Evolutionary conservation across 1,140 invertebrate species (phyloP), one percentile per base, ranked within the genome.

Genomic region (Hylaeus anthracinus): DNA sequence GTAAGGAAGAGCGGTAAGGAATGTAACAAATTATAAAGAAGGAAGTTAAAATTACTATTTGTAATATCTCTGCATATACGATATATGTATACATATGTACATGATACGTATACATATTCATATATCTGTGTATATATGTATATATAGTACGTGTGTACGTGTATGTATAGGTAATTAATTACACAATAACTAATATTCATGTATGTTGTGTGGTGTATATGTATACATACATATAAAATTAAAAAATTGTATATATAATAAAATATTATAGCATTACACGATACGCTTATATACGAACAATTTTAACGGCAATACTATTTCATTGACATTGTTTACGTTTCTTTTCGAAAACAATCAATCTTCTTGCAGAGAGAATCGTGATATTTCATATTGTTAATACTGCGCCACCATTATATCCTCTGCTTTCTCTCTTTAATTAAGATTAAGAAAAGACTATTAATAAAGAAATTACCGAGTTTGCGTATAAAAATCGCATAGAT

Each of bases 271-370:
- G 41, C 61, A 43, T 67, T 73, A 55, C 53, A 75, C 73, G 45
- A 72, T 72, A 72, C 70, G 66, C 64, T 48, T 58, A 79, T 64
- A 58, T 60, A 75, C 58, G 60, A 80, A 83, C 66, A 80, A 75
- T 69, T 75, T 73, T 53, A 55, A 78, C 45, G 69, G 63, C 58
- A 72, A 78, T 79, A 83, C 67, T 86, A 72, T 72, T 79, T 72
- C 26, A 61, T 72, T 73, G 64, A 79, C 70, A 63, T 72, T 72
- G 60, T 72, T 79, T 83, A 69, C n/a, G 15, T 80, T 79, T 82
- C 65, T 76, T 12, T 78, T 65, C 74, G 75, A 65, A 70, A 58
- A 61, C 55, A 76, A 79, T 84, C 55, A 76, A 79, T 84, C 39
- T 69, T 65, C 41, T 26, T 48, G 45, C 26, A 63, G 63, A 55